These are phyloP conservation scores for Okapia johnstoni DNA, from an alignment of 2,113 vertebrate genomes.

Conservation along the genomic window DNA sequence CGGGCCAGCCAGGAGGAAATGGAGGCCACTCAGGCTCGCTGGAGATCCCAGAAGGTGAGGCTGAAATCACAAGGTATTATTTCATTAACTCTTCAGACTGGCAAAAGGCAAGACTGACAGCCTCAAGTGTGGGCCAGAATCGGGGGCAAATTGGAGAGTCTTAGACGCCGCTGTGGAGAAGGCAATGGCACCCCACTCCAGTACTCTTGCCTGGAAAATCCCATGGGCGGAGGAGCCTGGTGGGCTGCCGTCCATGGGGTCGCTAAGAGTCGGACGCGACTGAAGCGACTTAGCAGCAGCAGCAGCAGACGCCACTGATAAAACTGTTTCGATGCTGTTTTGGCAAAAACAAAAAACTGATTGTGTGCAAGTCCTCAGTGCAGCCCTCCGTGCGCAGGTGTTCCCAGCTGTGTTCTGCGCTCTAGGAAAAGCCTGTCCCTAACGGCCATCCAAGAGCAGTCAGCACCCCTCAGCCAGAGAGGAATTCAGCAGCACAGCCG, in stretches of 20 bases:
- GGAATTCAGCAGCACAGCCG: rapidly evolving
- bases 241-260: too few species aligned
- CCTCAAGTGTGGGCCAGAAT: too few species aligned
- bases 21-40: not conserved
- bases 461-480: rapidly evolving
- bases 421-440: rapidly evolving
- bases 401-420: not conserved
- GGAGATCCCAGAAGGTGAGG: not conserved
- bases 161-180: too few species aligned
- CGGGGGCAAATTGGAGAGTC: too few species aligned
- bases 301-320: too few species aligned
- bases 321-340: not conserved
- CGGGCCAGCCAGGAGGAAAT: not conserved
- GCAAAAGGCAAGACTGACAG: not conserved
- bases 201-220: too few species aligned
- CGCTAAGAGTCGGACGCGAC: too few species aligned
- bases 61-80: not conserved
- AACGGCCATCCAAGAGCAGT: rapidly evolving
- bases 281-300: too few species aligned
- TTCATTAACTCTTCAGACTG: too few species aligned
- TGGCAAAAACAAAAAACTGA: not conserved
- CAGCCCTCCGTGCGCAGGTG: not conserved
- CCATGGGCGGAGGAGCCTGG: too few species aligned
- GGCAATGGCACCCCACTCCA: too few species aligned
- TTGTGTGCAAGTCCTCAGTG: rapidly evolving